These are phyloP conservation scores for Acyrthosiphon pisum DNA, from an alignment of 1,140 invertebrate genomes.

Conservation along the genomic window DNA sequence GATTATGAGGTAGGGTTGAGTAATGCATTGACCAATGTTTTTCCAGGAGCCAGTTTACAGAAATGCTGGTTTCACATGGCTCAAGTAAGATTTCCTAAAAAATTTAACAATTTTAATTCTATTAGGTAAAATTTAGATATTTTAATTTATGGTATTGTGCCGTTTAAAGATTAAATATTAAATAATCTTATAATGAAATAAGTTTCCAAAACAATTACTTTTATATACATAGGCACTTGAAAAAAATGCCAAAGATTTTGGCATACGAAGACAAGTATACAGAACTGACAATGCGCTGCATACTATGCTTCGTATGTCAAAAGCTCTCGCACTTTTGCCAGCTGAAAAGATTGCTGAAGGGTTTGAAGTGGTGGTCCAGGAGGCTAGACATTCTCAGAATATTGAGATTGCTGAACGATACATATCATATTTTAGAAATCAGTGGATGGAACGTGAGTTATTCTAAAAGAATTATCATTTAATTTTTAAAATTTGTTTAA, in stretches of 20 bases:
- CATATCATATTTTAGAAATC: neutral
- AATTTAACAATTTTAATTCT: too few species aligned
- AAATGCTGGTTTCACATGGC: neutral
- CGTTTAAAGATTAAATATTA: neutral
- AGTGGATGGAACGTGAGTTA: conserved; percentile 3
- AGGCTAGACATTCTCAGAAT: neutral
- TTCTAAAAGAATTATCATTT: too few species aligned
- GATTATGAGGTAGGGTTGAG: neutral
- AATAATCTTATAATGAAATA: neutral
- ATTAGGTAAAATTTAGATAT: neutral
- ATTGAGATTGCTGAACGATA: neutral
- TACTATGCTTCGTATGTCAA: too few species aligned
- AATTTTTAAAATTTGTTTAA: too few species aligned
- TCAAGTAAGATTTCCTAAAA: neutral
- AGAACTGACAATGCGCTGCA: too few species aligned
- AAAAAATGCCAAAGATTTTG: neutral
- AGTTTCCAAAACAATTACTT: neutral
- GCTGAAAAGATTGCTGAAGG: too few species aligned
- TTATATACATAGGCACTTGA: neutral
- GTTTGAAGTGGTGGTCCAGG: too few species aligned
- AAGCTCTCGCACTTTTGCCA: too few species aligned
- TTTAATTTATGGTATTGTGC: neutral
- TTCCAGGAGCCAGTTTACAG: neutral
- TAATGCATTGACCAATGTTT: neutral
- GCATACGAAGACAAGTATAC: neutral